Conservation (phyloP, 2,888 invertebrate species). For the Parnassius glacialis region DNA sequence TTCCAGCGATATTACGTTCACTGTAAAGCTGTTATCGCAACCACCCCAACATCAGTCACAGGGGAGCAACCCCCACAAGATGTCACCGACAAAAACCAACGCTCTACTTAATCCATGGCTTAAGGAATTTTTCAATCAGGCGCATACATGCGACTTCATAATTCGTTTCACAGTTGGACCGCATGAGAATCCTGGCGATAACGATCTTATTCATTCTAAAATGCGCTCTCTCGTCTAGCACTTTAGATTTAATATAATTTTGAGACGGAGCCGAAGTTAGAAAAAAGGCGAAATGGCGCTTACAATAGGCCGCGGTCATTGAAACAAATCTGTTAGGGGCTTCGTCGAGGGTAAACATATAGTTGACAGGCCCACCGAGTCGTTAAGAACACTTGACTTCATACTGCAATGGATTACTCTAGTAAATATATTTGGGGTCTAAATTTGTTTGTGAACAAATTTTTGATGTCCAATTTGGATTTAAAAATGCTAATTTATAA, state of each 20-base stretch:
- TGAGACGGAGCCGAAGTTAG: constrained; percentile 30
- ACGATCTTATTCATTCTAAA: constrained; percentile 44
- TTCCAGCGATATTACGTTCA: neutral
- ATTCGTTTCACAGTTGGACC: constrained; percentile 55
- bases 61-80: constrained; percentile 49
- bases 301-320: constrained; percentile 59
- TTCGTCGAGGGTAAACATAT: constrained; percentile 48
- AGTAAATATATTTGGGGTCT: constrained; percentile 11
- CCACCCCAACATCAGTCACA: constrained; percentile 23
- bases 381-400: constrained; percentile 24
- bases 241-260: constrained; percentile 31
- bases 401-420: constrained; percentile 10
- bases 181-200: constrained; percentile 53
- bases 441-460: constrained; percentile 12
- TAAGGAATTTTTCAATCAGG: constrained; percentile 74
- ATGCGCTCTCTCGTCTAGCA: constrained; percentile 28
- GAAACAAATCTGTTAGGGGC: constrained; percentile 63
- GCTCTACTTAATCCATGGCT: constrained; percentile 52
- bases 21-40: constrained; percentile 10
- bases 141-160: constrained; percentile 64
- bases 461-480: neutral
- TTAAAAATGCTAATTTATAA: too few relatives aligned
- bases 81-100: constrained; percentile 60
- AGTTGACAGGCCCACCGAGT: constrained; percentile 22
- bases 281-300: constrained; percentile 63